Conservation (phyloP, 2,888 invertebrate genomes). For the Amphimallon solstitiale region DNA sequence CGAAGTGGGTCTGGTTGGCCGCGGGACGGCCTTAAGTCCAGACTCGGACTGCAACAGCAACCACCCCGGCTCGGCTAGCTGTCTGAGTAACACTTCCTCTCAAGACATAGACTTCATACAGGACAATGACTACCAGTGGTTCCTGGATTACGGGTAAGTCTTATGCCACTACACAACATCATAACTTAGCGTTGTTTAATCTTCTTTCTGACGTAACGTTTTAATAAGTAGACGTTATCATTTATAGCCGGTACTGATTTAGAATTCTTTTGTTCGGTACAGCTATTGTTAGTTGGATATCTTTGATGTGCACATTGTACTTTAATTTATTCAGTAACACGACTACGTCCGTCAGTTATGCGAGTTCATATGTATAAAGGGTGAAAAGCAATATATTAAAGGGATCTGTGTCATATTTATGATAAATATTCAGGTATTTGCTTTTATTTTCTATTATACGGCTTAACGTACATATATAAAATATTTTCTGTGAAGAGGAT, state of each 20-base stretch:
- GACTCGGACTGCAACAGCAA: constrained; percentile 71
- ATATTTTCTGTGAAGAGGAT: not conserved
- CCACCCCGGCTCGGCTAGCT: constrained; percentile 60
- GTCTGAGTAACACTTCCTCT: constrained; percentile 66
- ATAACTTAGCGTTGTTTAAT: too few species aligned
- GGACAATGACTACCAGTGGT: constrained; percentile 94
- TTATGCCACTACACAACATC: not conserved
- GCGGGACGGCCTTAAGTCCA: constrained; percentile 60
- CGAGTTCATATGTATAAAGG: not conserved
- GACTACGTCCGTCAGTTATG: constrained; percentile 8
- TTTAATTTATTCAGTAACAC: constrained; percentile 24
- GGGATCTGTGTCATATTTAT: constrained; percentile 14
- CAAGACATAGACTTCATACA: constrained; percentile 76
- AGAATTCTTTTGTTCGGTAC: constrained; percentile 19
- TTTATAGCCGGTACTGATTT: not conserved
- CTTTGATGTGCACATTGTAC: constrained; percentile 5
- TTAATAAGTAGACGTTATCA: not conserved
- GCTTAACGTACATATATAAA: not conserved
- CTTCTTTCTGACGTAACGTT: not conserved
- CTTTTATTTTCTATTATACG: not conserved
- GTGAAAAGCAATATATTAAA: not conserved
- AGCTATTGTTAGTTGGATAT: constrained; percentile 1
- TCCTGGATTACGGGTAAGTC: constrained; percentile 84
- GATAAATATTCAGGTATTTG: constrained; percentile 20
- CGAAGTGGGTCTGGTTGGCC: constrained; percentile 58